phyloP scores from a whole-genome alignment of 2,113 vertebrate species.

The Thalassarche chlororhynchos region DNA sequence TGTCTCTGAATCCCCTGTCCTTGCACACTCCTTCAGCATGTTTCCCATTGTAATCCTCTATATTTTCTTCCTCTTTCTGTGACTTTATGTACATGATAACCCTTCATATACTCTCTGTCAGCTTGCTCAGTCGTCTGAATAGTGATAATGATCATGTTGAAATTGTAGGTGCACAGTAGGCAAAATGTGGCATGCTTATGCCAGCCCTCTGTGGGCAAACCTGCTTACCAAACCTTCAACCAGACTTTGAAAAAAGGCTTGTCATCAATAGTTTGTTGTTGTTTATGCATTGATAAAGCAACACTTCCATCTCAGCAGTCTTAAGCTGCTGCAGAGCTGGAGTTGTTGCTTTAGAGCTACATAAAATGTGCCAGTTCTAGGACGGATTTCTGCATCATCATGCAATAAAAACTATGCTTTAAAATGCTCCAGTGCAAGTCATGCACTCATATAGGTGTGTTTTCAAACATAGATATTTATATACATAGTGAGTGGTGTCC shows the following conservation, averaged over 20 bases:
- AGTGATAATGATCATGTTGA: rapidly evolving
- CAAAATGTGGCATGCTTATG: rapidly evolving
- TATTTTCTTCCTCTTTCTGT: neutral
- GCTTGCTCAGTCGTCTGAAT: neutral
- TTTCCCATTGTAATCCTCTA: rapidly evolving
- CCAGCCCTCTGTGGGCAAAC: neutral
- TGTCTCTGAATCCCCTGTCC: neutral
- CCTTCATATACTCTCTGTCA: neutral
- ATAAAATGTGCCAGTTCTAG: neutral
- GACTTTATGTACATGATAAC: rapidly evolving
- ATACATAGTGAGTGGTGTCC: neutral
- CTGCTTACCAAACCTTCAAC: neutral
- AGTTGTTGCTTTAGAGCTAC: neutral
- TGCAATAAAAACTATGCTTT: neutral
- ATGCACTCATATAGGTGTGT: neutral
- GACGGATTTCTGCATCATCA: neutral
- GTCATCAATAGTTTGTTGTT: neutral
- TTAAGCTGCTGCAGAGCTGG: neutral
- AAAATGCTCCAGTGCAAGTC: neutral
- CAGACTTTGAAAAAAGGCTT: neutral
- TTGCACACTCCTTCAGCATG: rapidly evolving
- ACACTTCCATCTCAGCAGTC: neutral
- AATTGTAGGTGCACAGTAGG: neutral
- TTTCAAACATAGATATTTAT: neutral
- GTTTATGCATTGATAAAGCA: neutral